A percentile compares a stretch with the other conserved stretches of the same genome.
Conservation (phyloP, 2,888 invertebrate genomes). For the Dynastes hyllus region DNA sequence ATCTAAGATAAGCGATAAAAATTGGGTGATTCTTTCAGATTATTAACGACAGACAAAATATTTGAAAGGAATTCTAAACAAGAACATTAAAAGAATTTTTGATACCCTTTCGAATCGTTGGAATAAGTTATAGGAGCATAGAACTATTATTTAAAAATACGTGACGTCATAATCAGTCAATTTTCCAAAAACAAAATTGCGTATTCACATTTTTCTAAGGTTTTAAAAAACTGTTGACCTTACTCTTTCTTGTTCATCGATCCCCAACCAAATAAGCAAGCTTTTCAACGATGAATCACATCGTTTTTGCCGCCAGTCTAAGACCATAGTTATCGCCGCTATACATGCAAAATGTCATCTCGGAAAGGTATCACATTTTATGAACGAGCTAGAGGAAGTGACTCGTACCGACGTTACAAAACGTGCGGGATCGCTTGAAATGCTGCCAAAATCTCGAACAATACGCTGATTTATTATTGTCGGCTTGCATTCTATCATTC, state of each 20-base stretch:
- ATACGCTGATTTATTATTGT: conserved; percentile 20
- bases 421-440: not conserved
- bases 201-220: no score
- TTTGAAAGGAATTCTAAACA: no score
- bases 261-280: no score
- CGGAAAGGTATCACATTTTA: not conserved
- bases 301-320: conserved; percentile 33
- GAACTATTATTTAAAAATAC: no score
- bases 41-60: not conserved
- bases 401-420: not conserved
- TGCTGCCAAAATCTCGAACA: not conserved
- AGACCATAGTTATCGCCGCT: conserved; percentile 6
- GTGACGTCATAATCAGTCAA: no score
- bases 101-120: no score
- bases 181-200: no score
- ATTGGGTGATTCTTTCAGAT: not conserved
- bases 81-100: no score
- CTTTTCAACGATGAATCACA: conserved; percentile 16
- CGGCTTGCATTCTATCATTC: conserved; percentile 18
- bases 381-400: not conserved
- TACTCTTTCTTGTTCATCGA: not conserved
- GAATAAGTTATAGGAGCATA: no score
- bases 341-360: not conserved
- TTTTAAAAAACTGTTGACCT: no score
- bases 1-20: not conserved